Base-by-base conservation (phyloP, 2,888 invertebrate species). In the Aphidoletes aphidimyza region DNA sequence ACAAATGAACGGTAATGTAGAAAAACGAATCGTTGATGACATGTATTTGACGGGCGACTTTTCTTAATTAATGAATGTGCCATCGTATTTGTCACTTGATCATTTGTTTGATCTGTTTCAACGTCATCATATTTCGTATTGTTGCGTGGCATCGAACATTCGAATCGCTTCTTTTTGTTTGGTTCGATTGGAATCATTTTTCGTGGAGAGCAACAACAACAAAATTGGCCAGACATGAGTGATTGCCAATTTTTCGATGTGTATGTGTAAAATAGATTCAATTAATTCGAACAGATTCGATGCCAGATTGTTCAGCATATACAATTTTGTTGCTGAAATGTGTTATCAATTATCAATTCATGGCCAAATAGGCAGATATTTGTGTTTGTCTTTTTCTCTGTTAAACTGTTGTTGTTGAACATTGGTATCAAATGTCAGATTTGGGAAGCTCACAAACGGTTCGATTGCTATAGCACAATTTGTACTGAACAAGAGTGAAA, bases 301-400 rank as follows among this genome's bases (percentile, higher is more conserved):
- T 54, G 54, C 17, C 47, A 47, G 47, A 11, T 47, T 47, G 47
- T 47, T 47, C 19, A n/a, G n/a, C n/a, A n/a, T n/a, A n/a, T n/a
- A n/a, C n/a, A n/a, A 47, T 47, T 47, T 5, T 14, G 1, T 47
- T 5, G 22, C 54, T 22, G 22, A 54, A 22, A 54, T 47, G 9
- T 22, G 54, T 54, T 22, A 54, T 34, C 69, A 69, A 69, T 69
- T 69, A 69, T 69, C 26, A 69, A 69, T 30, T 69, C 30, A 69
- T 30, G 14, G 69, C n/a, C 11, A 2, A 26, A 26, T 6, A n/a
- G 26, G 22, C 22, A 69, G 0, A 69, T n/a, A n/a, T n/a, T n/a
- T n/a, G n/a, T n/a, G n/a, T n/a, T n/a, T n/a, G n/a, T n/a, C n/a
- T n/a, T n/a, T n/a, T n/a, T n/a, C n/a, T n/a, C n/a, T n/a, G n/a